phyloP scores from a whole-genome alignment of 2,888 invertebrate species.

The Seladonia tumulorum region DNA sequence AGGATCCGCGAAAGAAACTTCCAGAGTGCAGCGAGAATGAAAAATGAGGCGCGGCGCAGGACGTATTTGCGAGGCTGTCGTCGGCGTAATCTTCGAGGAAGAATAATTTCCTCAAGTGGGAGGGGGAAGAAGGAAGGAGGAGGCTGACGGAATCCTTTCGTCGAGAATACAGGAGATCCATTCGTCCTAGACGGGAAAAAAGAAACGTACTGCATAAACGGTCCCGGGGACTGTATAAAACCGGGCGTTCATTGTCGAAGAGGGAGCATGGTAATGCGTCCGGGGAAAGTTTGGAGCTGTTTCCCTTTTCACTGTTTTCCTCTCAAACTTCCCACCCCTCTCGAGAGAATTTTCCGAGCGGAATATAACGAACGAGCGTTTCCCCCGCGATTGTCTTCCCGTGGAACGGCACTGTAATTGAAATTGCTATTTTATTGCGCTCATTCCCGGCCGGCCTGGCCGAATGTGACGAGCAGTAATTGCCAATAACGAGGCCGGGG shows the following conservation, averaged over 20 bases:
- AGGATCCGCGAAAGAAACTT: not conserved
- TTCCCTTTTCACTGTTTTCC: not conserved
- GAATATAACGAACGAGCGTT: not conserved
- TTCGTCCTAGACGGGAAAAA: not conserved
- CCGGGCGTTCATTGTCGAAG: slow-evolving; percentile 25
- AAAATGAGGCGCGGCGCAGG: not conserved
- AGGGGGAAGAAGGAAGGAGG: not conserved
- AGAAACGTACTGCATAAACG: slow-evolving; percentile 31
- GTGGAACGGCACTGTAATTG: not conserved
- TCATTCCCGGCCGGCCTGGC: not conserved
- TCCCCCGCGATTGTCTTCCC: not conserved
- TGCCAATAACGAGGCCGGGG: not conserved
- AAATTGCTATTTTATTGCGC: not conserved
- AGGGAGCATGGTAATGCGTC: slow-evolving; percentile 24
- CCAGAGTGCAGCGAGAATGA: not conserved
- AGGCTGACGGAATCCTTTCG: not conserved
- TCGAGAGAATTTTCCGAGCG: not conserved
- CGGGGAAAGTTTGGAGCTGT: slow-evolving; percentile 13
- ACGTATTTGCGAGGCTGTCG: slow-evolving; percentile 8
- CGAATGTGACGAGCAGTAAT: not conserved
- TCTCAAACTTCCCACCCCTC: not conserved
- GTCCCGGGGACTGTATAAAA: slow-evolving; percentile 22
- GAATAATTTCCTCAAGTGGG: slow-evolving; percentile 15
- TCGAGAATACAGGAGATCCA: slow-evolving; percentile 15
- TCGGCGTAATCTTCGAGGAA: not conserved